Base-by-base conservation (phyloP, 2,797 vertebrate genomes). In the Chiloscyllium punctatum region DNA sequence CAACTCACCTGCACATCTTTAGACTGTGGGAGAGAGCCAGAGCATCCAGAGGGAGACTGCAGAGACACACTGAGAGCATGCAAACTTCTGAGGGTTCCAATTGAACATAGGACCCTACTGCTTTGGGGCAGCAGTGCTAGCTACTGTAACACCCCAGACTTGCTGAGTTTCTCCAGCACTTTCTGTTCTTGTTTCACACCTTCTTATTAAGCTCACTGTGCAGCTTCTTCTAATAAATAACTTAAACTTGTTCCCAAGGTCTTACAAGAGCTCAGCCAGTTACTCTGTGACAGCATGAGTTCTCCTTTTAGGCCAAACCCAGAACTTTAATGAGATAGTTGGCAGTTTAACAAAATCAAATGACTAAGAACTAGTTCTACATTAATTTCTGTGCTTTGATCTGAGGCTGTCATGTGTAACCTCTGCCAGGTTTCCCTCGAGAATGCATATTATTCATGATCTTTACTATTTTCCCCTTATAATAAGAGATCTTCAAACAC, bases 401-500 rank as follows among this genome's bases (percentile, higher is more conserved):
- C 90, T 69, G 25, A 37, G n/a, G 62, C 66, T 92, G 62, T 68
- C 90, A 37, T 92, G 82, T 42, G 62, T 21, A 66, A 30, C 87
- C 4, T 90, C 13, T 9, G 18, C 53, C 33, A 8, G 37, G 66
- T 42, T 90, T 69, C 90, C 62, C 42, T 69, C 11, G n/a, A 37
- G 90, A 92, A 42, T 69, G 62, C 7, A 33, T 7, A 92, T 91
- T 92, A 92, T 69, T 68, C 90, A 92, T n/a, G 42, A n/a, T 66
- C 62, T 69, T 69, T 92, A 69, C 42, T 69, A 92, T 92, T 84
- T 92, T 57, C 66, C 87, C 7, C 21, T 92, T 37, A 3, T 69
- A 92, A 69, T 62, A 25, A 68, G 33, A 37, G 21, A 69, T 68
- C 71, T 95, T 95, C 94, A 95, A 95, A 95, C 42, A 77, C 25